These are phyloP conservation scores for Willisornis vidua DNA, from an alignment of 2,113 vertebrate genomes.

Conservation along the genomic window DNA sequence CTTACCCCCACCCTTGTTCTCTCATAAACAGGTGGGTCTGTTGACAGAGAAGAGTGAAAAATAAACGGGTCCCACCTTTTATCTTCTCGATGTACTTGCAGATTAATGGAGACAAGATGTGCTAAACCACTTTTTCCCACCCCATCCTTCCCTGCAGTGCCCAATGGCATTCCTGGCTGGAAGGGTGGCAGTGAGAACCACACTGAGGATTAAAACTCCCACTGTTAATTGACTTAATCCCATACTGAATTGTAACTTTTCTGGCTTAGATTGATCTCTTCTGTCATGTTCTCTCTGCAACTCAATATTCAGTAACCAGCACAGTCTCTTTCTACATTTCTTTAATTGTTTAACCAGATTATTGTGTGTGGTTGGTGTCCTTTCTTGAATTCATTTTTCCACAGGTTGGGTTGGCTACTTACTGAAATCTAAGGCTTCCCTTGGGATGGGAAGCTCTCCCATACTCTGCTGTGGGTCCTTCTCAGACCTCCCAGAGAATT, in stretches of 20 bases:
- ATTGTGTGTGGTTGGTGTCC: not conserved
- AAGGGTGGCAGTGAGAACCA: not conserved
- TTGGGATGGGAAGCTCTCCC: not conserved
- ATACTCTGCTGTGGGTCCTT: not conserved
- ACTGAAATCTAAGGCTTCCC: not conserved
- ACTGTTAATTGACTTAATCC: not conserved
- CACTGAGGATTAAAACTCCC: fast-evolving
- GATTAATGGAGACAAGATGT: not conserved
- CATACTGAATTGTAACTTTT: not conserved
- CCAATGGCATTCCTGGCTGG: not conserved
- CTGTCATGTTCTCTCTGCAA: not conserved
- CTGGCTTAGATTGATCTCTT: not conserved
- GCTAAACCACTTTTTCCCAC: not conserved
- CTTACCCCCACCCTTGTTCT: not conserved
- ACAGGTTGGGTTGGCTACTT: not conserved
- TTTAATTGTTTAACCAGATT: not conserved
- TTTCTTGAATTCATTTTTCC: not conserved
- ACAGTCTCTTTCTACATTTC: not conserved
- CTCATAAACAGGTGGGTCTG: not conserved
- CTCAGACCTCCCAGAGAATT: not conserved
- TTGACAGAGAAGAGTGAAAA: not conserved
- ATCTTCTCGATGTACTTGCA: not conserved
- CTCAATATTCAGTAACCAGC: not conserved
- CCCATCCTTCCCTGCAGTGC: not conserved
- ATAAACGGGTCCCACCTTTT: not conserved